phyloP scores from a whole-genome alignment of 1,140 invertebrate species.

The Pseudomyrmex pallidus region DNA sequence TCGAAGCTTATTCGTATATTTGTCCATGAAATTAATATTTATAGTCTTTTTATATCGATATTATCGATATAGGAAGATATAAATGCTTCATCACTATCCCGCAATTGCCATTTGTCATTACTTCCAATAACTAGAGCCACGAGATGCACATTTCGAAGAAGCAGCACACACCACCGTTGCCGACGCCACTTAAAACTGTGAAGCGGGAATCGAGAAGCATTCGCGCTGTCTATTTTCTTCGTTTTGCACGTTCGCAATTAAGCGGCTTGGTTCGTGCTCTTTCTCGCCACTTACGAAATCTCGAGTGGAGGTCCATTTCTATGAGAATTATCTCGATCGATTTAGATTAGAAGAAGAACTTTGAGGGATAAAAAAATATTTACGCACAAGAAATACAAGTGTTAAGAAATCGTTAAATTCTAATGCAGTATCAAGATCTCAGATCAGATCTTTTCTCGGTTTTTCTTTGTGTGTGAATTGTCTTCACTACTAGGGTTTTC shows the following conservation, averaged over 20 bases:
- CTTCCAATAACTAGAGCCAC: constrained; percentile 12
- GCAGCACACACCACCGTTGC: constrained; percentile 10
- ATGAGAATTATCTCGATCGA: constrained; percentile 15
- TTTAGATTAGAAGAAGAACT: constrained; percentile 25
- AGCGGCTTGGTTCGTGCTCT: constrained; percentile 14
- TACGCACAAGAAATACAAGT: not conserved
- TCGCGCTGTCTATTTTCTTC: constrained; percentile 28
- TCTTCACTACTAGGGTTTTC: too few species aligned
- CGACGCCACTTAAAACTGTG: constrained; percentile 36
- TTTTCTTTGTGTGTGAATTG: too few species aligned
- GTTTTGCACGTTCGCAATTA: constrained; percentile 45
- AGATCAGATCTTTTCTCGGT: too few species aligned
- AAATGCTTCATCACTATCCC: not conserved
- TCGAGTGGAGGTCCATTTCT: constrained; percentile 34
- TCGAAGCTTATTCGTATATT: not conserved
- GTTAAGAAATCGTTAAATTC: too few species aligned
- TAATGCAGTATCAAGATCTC: too few species aligned
- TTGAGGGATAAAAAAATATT: constrained; percentile 3
- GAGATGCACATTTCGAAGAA: not conserved
- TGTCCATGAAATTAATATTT: too few species aligned
- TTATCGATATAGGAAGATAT: constrained; percentile 1
- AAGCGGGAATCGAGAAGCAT: constrained; percentile 48
- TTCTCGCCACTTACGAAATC: constrained; percentile 41
- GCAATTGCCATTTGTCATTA: not conserved
- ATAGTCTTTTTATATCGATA: not conserved